These are phyloP conservation scores for Drosophila siamana DNA, from an alignment of 2,888 invertebrate species.

Conservation along the genomic window DNA sequence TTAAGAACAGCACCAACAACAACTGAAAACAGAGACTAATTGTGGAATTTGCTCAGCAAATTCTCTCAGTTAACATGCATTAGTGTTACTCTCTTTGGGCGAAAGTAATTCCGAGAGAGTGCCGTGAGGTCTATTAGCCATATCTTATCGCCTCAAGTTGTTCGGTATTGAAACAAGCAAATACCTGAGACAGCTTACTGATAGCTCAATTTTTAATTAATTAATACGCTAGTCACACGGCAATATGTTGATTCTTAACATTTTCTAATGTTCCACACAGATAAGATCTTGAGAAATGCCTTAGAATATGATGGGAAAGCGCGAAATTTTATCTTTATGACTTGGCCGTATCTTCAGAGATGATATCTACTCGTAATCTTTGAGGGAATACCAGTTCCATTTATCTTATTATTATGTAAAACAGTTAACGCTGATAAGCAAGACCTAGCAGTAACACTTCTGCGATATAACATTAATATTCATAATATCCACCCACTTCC, in stretches of 20 bases:
- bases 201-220: slow-evolving; percentile 50
- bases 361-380: not conserved
- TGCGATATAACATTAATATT: not conserved
- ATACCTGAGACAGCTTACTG: slow-evolving; percentile 23
- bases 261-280: not conserved
- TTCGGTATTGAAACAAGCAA: slow-evolving; percentile 20
- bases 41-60: slow-evolving; percentile 53
- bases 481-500: not conserved
- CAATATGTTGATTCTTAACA: slow-evolving; percentile 15
- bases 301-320: too few species aligned
- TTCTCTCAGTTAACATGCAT: slow-evolving; percentile 24
- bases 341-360: not conserved
- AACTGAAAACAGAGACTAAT: slow-evolving; percentile 29
- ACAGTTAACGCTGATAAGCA: not conserved
- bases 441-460: not conserved
- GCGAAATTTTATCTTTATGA: not conserved
- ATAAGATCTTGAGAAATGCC: not conserved
- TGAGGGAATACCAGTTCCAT: slow-evolving; percentile 1
- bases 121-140: not conserved
- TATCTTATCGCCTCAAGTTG: slow-evolving; percentile 53
- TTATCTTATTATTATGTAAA: not conserved
- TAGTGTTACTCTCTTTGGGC: slow-evolving; percentile 17
- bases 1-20: slow-evolving; percentile 19
- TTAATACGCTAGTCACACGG: slow-evolving; percentile 25
- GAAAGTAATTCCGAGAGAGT: slow-evolving; percentile 55